These are phyloP conservation scores for Varanus salvator DNA, from an alignment of 2,113 vertebrate genomes.

Conservation along the genomic window DNA sequence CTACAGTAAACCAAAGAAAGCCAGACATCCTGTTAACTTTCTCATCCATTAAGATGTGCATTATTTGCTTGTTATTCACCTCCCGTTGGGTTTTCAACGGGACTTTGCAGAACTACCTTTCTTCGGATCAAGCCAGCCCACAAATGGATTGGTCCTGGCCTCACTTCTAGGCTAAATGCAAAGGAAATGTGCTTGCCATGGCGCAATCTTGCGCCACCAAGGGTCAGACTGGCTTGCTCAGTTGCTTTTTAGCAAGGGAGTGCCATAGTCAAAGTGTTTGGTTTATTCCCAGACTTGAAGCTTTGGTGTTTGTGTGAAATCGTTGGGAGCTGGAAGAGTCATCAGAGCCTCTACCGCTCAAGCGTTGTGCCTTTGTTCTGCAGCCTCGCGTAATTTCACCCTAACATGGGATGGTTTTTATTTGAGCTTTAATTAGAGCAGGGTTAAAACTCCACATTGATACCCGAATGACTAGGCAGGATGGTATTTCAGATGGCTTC, in stretches of 20 bases:
- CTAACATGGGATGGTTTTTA: slow-evolving; percentile 15
- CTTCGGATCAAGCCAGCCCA: neutral
- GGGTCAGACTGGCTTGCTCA: neutral
- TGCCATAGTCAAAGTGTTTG: neutral
- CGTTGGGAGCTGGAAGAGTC: neutral
- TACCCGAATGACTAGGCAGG: slow-evolving; percentile 38
- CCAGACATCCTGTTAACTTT: neutral
- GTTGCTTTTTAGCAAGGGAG: slow-evolving; percentile 9
- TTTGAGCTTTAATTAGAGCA: slow-evolving; percentile 41
- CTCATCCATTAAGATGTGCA: neutral
- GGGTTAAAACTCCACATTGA: slow-evolving; percentile 49
- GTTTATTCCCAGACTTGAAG: slow-evolving; percentile 27
- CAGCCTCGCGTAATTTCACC: slow-evolving; percentile 20
- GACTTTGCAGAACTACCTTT: neutral
- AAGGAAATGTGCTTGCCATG: slow-evolving; percentile 13
- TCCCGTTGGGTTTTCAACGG: neutral
- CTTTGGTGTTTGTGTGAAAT: neutral
- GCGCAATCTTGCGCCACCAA: neutral
- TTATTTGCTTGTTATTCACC: neutral
- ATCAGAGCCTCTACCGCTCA: neutral
- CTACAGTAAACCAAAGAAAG: neutral
- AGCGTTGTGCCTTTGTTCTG: neutral
- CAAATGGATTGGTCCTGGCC: neutral
- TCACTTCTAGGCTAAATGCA: neutral
- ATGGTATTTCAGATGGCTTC: slow-evolving; percentile 55